These are phyloP conservation scores for Alligator mississippiensis DNA, from an alignment of 2,113 vertebrate genomes.

Conservation along the genomic window DNA sequence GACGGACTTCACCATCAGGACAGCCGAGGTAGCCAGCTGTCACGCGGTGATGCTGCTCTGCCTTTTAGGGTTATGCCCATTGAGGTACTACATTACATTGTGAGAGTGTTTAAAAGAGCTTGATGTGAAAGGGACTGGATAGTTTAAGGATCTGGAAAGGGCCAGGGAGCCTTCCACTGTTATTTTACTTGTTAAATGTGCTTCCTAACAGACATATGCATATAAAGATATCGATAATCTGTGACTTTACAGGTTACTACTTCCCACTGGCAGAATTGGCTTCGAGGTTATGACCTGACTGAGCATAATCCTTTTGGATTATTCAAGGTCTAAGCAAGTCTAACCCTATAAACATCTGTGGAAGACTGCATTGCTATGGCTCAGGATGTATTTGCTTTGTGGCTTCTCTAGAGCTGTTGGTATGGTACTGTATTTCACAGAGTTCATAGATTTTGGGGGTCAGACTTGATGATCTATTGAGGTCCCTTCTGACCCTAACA, in stretches of 20 bases:
- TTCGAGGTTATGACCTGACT: rapidly evolving
- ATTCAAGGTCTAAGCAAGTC: neutral
- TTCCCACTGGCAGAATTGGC: rapidly evolving
- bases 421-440: neutral
- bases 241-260: neutral
- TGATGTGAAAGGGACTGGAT: rapidly evolving
- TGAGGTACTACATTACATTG: neutral
- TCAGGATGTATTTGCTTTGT: neutral
- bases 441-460: too few species aligned
- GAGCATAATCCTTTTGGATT: neutral
- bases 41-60: rapidly evolving
- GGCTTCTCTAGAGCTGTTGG: neutral
- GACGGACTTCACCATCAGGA: rapidly evolving
- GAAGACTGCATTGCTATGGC: neutral
- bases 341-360: neutral
- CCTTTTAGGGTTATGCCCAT: rapidly evolving
- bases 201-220: neutral
- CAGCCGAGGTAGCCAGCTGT: neutral
- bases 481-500: too few species aligned
- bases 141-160: rapidly evolving
- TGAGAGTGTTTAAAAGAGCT: neutral
- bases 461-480: too few species aligned
- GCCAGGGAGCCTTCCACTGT: neutral
- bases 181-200: neutral
- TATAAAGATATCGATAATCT: neutral